Conservation (phyloP, 2,113 vertebrate species). For the Erythrocercus mccallii region DNA sequence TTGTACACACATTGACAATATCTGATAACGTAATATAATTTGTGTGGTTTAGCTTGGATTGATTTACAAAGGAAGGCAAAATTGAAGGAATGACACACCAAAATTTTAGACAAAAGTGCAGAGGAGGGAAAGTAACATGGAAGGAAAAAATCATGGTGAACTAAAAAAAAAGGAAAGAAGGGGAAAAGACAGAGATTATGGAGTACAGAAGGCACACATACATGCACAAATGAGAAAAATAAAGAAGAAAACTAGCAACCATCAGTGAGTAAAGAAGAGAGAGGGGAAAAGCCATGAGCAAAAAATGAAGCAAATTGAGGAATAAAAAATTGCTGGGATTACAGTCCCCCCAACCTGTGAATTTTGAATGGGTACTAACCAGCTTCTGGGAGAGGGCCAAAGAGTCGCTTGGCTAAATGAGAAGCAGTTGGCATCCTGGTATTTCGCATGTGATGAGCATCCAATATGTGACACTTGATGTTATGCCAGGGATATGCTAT, state of each 20-base stretch:
- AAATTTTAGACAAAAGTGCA: not conserved
- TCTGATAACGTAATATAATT: not conserved
- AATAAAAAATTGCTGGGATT: conserved; percentile 22
- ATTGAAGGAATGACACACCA: not conserved
- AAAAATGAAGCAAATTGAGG: not conserved
- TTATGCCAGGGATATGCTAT: conserved; percentile 23
- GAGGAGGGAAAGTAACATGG: not conserved
- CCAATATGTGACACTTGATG: conserved; percentile 42
- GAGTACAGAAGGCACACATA: not conserved
- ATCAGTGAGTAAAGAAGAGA: not conserved
- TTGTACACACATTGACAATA: not conserved
- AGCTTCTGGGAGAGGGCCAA: conserved; percentile 38
- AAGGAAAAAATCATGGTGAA: not conserved
- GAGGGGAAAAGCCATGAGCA: not conserved
- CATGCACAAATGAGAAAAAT: not conserved
- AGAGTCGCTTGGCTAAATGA: not conserved
- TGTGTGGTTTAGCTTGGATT: not conserved
- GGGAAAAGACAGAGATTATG: not conserved
- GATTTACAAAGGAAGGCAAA: not conserved
- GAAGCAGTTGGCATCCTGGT: conserved; percentile 42
- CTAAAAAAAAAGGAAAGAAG: not conserved
- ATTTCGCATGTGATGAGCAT: conserved; percentile 44
- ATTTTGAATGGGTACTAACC: conserved; percentile 11
- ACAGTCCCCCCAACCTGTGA: conserved; percentile 1
- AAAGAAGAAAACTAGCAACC: not conserved